Evolutionary conservation across 2,113 vertebrate genomes (phyloP), one percentile per base, ranked within the genome.

Genomic region (Anas platyrhynchos): DNA sequence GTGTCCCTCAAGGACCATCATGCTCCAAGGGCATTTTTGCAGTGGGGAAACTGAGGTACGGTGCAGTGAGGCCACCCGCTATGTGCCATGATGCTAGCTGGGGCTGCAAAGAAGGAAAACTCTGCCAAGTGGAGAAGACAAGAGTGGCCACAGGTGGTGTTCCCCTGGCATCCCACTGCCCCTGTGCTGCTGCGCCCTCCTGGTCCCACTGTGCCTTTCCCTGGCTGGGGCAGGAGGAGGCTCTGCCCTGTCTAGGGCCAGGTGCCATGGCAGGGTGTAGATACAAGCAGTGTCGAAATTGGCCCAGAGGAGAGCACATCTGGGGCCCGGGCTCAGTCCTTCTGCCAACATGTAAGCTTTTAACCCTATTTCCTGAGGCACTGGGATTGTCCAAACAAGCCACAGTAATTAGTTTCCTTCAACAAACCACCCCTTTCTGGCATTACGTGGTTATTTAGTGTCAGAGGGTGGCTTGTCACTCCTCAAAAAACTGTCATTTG

Each of bases 301-400:
- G 4, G 86, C 88, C 73, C 86, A 74, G 86, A 78, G 83, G 61
- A 83, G 71, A 95, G 72, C 93, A 89, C 92, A 89, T 83, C 91
- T 91, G 91, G 88, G 93, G 59, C 88, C 87, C 29, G 87, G 67
- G 87, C 71, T 93, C 43, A 2, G 0, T 38, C 74, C 63, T 0
- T 0, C 81, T 93, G 95, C 96, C 96, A 97, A 91, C 91, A 93
- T 67, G 11, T 8, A 11, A 74, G 96, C 85, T 96, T 95, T 79
- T 73, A 89, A 88, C 90, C 50, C 77, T 20, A 23, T 91, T 91
- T 94, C 96, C 87, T 9, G 8, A 93, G 95, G 95, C 89, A 1
- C 50, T 81, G 76, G 86, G 88, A 54, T 83, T 93, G 95, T 95
- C 86, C 89, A 85, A 91, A 96, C 95, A 94, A 90, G 95, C 89